Evolutionary conservation across 2,888 invertebrate species (phyloP).

Genomic region (Cremastinae sp.): DNA sequence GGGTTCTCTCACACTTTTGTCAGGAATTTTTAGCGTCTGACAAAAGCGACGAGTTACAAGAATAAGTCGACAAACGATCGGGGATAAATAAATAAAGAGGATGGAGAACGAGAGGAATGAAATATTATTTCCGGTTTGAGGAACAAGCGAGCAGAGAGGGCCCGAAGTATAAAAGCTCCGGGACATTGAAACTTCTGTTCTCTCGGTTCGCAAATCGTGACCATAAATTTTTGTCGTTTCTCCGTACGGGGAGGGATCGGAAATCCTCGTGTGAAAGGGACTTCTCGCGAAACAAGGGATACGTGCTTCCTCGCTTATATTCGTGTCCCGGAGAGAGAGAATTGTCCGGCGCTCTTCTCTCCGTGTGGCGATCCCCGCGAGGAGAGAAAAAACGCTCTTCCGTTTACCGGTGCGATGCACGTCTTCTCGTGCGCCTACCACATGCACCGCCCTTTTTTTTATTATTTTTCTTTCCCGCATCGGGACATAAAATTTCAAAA

Average conservation of each 20-base stretch:
- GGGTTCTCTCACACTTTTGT: too few species aligned
- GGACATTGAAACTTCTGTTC: constrained; percentile 57
- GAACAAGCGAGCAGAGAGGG: constrained; percentile 4
- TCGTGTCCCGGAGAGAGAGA: not conserved
- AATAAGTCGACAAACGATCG: not conserved
- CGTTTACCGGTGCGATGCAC: too few species aligned
- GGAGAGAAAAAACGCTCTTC: too few species aligned
- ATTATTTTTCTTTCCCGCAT: not conserved
- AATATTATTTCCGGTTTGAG: constrained; percentile 37
- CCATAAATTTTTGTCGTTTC: constrained; percentile 54
- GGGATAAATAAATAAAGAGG: not conserved
- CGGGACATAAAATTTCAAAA: constrained; percentile 52
- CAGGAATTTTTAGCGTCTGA: too few species aligned
- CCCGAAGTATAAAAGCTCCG: constrained; percentile 29
- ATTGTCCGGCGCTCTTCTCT: not conserved
- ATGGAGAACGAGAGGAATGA: constrained; percentile 42
- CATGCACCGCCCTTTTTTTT: not conserved
- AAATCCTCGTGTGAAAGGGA: constrained; percentile 27
- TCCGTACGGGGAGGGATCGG: constrained; percentile 16
- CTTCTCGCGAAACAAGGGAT: constrained; percentile 36
- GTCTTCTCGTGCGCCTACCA: not conserved
- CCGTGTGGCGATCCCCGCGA: too few species aligned
- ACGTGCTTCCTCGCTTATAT: not conserved
- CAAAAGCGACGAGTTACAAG: not conserved
- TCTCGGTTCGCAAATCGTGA: constrained; percentile 59